Percentiles rank a stretch among this genome's conserved stretches.
phyloP scores from a whole-genome alignment of 2,113 vertebrate genomes.

The Neodon shergylaensis region DNA sequence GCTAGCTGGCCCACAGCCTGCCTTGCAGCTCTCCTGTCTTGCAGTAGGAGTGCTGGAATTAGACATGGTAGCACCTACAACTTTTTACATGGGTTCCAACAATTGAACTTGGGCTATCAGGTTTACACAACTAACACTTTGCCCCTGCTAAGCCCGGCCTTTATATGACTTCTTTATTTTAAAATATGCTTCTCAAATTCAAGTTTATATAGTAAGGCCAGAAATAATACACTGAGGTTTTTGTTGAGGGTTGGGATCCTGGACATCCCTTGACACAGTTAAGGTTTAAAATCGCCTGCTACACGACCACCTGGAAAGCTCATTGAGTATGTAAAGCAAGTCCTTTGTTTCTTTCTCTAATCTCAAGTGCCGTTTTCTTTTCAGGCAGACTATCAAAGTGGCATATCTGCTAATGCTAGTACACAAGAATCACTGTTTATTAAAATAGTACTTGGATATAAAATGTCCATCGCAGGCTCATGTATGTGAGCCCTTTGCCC shows the following conservation, averaged over 20 bases:
- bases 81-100: background rate
- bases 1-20: background rate
- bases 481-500: background rate
- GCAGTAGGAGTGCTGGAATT: background rate
- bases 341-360: background rate
- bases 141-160: background rate
- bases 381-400: background rate
- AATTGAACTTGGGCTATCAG: background rate
- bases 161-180: background rate
- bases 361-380: background rate
- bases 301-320: background rate
- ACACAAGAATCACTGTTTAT: background rate
- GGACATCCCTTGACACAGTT: background rate
- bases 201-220: background rate
- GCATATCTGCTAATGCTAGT: background rate
- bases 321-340: background rate
- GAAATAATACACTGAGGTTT: background rate
- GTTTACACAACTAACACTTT: background rate
- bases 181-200: background rate
- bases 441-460: background rate
- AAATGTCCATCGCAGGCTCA: background rate
- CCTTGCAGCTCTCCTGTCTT: background rate
- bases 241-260: background rate
- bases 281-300: background rate
- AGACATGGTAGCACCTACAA: too few relatives aligned